Conservation (phyloP, 2,797 vertebrate species). For the Neopelma chrysocephalum region DNA sequence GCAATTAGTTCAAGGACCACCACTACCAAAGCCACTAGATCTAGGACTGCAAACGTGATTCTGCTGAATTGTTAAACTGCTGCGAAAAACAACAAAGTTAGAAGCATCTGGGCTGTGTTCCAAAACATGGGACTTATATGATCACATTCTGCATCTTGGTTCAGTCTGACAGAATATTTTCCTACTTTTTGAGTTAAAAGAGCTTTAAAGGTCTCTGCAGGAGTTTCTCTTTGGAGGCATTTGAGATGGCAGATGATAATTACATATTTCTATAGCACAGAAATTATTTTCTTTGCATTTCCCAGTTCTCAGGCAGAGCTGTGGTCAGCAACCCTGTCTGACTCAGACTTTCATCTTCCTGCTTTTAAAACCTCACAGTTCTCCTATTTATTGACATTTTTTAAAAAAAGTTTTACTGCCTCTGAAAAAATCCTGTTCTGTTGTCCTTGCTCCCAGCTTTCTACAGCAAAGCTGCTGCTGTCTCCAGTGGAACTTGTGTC, state of each 20-base stretch:
- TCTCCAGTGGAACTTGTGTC: not conserved
- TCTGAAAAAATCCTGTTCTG: not conserved
- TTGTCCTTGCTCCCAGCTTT: not conserved
- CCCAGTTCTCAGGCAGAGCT: not conserved
- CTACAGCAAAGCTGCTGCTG: not conserved
- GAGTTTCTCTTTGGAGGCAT: slow-evolving; percentile 20
- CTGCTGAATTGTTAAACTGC: slow-evolving; percentile 57
- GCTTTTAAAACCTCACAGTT: slow-evolving; percentile 5
- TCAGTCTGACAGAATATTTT: slow-evolving; percentile 45
- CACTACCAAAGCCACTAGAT: not conserved
- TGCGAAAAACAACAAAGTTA: not conserved
- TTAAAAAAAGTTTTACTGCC: not conserved
- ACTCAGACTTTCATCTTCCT: slow-evolving; percentile 36
- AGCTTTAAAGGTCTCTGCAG: slow-evolving; percentile 47
- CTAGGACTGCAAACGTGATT: not conserved
- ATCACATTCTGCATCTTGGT: slow-evolving; percentile 50
- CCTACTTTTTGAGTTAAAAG: slow-evolving; percentile 30
- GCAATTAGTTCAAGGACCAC: not conserved
- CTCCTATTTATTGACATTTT: not conserved
- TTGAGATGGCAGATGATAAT: slow-evolving; percentile 36
- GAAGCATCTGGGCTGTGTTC: slow-evolving; percentile 45
- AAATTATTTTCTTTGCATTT: slow-evolving; percentile 37
- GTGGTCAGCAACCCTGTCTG: slow-evolving; percentile 37
- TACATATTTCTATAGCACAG: not conserved
- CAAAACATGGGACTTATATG: slow-evolving; percentile 50